Base-by-base conservation (phyloP, 1,140 invertebrate species). In the Psix sp. region DNA sequence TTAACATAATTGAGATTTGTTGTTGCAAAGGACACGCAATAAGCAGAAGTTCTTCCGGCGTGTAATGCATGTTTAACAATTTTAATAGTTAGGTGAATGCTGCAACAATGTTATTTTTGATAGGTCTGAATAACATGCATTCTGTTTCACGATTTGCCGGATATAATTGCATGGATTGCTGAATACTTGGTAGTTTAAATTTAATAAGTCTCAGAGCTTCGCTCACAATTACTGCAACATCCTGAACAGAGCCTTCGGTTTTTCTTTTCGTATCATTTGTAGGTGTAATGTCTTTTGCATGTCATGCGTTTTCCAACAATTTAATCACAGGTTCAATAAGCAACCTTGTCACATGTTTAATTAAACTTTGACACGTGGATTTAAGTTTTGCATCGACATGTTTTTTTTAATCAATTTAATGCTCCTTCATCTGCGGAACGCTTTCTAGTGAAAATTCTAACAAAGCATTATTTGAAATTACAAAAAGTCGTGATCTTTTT, bases 141-240 rank as follows among this genome's bases (percentile, higher is more conserved):
- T 99, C 96, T 0, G 97, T 99, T 86, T 98, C 97, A 72, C 92
- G 91, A 88, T 98, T 99, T n/a, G 96, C 94, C 11, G 98, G 87
- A 86, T 99, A 99, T 0, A 99, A 88, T 74, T 96, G 93, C 95
- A 99, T 96, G 4, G 93, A 94, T 0, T 93, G 90, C 76, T 97
- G 95, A 2, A 98, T 86, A 2, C 89, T 88, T 0, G 95, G 92
- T 16, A 98, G 87, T 70, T 94, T 93, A 0, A 91, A 88, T 85
- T 96, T 96, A 16, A 98, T 93, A 29, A 91, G 87, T 36, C 92
- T 90, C 74, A 93, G 88, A 0, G 91, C 88, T 65, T 93, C 92
- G 45, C 90, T 88, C 2, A 90, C 84, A 7, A 83, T 70, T 0
- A 77, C 67, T 9, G 83, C 82, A 6, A 88, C 63, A 18, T 81